Conservation (phyloP, 2,797 vertebrate species). For the Chaetodon trifasciatus region DNA sequence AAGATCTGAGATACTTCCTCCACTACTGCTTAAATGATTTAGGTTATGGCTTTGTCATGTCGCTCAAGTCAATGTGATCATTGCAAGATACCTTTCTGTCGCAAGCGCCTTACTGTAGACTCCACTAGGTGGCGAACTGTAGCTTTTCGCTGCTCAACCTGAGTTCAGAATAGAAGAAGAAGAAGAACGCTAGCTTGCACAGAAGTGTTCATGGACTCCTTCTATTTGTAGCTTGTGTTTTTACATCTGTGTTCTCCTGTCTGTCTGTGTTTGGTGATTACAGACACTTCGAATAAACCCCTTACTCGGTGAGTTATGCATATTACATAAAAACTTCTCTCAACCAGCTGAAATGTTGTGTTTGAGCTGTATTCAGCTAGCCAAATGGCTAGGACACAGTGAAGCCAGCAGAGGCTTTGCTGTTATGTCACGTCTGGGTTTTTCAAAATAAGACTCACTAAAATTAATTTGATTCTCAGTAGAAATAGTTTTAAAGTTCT, state of each 20-base stretch:
- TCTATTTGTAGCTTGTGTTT: background rate
- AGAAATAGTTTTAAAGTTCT: background rate
- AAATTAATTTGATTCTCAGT: background rate
- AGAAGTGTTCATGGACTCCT: background rate
- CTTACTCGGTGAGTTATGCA: conserved; percentile 49
- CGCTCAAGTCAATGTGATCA: too few species aligned
- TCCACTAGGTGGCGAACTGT: conserved; percentile 23
- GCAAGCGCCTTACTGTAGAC: too few species aligned
- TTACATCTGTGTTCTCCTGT: background rate
- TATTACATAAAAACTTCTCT: background rate
- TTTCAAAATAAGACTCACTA: conserved; percentile 46
- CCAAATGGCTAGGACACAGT: background rate
- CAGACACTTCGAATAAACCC: background rate
- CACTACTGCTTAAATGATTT: background rate
- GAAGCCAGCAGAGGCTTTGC: background rate
- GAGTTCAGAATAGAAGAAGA: background rate
- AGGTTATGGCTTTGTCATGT: background rate
- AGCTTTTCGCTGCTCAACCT: background rate
- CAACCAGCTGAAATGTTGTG: fast-evolving
- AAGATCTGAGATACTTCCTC: too few species aligned
- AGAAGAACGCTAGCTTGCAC: conserved; percentile 32
- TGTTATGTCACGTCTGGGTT: background rate
- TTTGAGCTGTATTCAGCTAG: background rate
- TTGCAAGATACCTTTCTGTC: too few species aligned
- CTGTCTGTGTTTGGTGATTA: background rate